A percentile compares a stretch with the other conserved stretches of the same genome.
Evolutionary conservation across 2,113 vertebrate species (phyloP).

Genomic region (Elaphurus davidianus): DNA sequence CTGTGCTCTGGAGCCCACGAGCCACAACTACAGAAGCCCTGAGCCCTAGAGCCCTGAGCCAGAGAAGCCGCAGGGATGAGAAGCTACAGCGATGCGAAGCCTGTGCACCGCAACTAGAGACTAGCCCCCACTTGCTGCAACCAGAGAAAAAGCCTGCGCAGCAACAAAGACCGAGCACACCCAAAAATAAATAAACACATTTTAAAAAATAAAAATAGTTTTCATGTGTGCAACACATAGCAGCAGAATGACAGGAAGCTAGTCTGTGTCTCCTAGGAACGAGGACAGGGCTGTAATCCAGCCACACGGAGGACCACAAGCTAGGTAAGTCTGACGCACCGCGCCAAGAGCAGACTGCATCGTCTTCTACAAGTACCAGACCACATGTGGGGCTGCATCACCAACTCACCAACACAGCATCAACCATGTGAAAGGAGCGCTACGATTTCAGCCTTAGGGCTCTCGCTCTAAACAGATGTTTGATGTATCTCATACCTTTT

Average conservation of each 20-base stretch:
- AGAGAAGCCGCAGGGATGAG: background rate
- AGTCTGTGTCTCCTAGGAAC: background rate
- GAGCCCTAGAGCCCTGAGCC: background rate
- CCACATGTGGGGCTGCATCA: background rate
- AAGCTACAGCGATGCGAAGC: background rate
- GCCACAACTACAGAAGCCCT: background rate
- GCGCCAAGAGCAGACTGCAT: accelerated
- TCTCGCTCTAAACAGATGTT: background rate
- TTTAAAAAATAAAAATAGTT: background rate
- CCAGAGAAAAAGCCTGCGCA: background rate
- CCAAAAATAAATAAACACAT: background rate
- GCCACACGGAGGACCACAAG: background rate
- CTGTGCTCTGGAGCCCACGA: background rate
- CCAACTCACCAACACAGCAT: background rate
- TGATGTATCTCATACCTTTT: background rate
- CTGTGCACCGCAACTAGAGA: background rate
- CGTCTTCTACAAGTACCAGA: background rate
- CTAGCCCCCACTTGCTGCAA: background rate
- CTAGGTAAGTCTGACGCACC: accelerated
- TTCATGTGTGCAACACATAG: background rate
- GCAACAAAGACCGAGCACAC: background rate
- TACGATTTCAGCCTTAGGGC: background rate
- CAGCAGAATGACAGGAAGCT: background rate
- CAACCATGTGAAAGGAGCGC: background rate
- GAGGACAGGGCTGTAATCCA: background rate